Conservation (phyloP, 2,888 invertebrate species). For the Pristionchus entomophagus region DNA sequence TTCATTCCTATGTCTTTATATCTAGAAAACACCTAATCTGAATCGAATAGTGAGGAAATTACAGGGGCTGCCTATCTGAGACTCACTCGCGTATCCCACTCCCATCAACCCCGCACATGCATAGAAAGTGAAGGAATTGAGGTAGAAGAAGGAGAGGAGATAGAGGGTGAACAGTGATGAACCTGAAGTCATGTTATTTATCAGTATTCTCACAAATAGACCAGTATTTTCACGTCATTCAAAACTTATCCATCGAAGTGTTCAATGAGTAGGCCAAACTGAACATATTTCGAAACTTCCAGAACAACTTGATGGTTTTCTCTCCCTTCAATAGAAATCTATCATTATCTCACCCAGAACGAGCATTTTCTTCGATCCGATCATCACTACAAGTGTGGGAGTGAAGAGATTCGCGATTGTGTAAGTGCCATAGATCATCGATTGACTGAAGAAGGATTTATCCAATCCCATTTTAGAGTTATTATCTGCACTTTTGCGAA, state of each 20-base stretch:
- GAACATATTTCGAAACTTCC: no score
- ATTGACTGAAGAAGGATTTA: background rate
- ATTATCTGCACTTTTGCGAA: no score
- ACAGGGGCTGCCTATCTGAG: background rate
- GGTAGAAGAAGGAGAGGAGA: background rate
- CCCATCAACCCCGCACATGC: background rate
- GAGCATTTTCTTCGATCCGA: slow-evolving; percentile 2
- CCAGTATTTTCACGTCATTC: no score
- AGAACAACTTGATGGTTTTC: no score
- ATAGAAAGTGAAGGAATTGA: background rate
- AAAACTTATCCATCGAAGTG: background rate
- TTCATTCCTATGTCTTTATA: background rate
- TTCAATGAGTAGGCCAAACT: background rate
- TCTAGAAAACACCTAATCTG: background rate
- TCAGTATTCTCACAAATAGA: no score
- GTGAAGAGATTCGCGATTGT: slow-evolving; percentile 10
- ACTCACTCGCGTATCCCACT: background rate
- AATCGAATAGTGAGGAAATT: background rate
- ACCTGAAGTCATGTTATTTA: background rate
- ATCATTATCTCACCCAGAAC: background rate
- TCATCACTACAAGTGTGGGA: background rate
- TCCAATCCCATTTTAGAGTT: background rate
- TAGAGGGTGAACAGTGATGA: background rate
- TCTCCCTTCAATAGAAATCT: no score
- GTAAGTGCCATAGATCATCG: background rate